phyloP scores from a whole-genome alignment of 2,797 vertebrate genomes.

The Sebastes taczanowskii region DNA sequence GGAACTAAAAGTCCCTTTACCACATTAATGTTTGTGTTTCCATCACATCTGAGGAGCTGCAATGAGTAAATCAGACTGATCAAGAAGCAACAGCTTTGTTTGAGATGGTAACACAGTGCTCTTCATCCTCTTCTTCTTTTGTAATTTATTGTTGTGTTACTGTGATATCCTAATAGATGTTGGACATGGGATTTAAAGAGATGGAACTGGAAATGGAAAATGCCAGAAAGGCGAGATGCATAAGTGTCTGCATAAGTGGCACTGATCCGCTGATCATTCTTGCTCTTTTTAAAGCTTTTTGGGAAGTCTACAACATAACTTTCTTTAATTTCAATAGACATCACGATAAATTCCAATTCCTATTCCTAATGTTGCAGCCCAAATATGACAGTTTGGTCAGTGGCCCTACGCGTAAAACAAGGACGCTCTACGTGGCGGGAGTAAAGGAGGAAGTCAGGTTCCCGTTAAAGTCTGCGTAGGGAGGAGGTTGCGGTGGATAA shows the following conservation, averaged over 20 bases:
- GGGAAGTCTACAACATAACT: neutral
- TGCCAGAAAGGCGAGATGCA: neutral
- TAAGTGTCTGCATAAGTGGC: neutral
- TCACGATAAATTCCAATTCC: neutral
- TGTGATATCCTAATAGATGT: neutral
- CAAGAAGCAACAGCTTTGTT: neutral
- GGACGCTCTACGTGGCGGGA: too few species aligned
- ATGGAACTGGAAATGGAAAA: neutral
- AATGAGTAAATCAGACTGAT: neutral
- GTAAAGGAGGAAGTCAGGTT: too few species aligned
- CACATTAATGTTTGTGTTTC: neutral
- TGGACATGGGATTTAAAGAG: neutral
- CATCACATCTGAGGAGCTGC: neutral
- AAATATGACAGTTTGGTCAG: too few species aligned
- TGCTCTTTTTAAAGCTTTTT: neutral
- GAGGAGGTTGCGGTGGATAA: too few species aligned
- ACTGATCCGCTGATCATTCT: neutral
- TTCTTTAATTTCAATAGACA: neutral
- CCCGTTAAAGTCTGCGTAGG: too few species aligned
- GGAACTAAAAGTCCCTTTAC: neutral
- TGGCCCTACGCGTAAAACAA: too few species aligned
- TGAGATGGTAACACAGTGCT: neutral
- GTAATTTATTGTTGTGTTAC: neutral
- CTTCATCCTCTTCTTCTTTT: neutral
- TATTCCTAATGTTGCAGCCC: too few species aligned